Evolutionary conservation across 2,888 invertebrate species (phyloP), one percentile per base, ranked within the genome.

Genomic region (Torymus texanus): DNA sequence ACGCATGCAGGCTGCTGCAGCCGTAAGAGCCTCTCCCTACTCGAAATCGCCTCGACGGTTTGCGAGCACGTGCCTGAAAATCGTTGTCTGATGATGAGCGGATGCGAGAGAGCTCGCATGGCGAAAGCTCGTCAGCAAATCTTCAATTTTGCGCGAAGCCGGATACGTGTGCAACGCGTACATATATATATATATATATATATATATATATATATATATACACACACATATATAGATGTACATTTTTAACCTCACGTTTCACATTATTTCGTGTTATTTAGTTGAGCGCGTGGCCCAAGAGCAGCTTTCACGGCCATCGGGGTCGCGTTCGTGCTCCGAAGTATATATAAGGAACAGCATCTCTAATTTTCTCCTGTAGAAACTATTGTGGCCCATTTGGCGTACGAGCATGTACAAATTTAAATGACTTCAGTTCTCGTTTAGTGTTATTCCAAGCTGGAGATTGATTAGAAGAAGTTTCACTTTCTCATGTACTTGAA

Each of bases 231-330:
- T 2, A 29, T 3, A 29, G 29, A 3, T 2, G 67, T 29, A 29
- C 18, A 75, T 75, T 68, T 75, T 67, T 74, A 67, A 59, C 50
- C 53, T 61, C 75, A 61, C 75, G 75, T 75, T 68, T 67, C 61
- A 55, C 67, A 66, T 75, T 75, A 75, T 75, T 61, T 29, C 61
- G 50, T 29, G 53, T 55, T 75, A 51, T 75, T 66, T 75, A 24
- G 21, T 14, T 18, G 50, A 16, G 16, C 59, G 58, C 18, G 24
- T 16, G 21, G 11, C 29, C 29, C 29, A 29, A 29, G 29, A 29
- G 29, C 14, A 5, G 62, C 66, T 75, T 75, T 75, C 75, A 75
- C 75, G 61, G 11, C 14, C 29, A 29, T 29, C 29, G 4, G 4
- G 29, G 29, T 29, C 29, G 29, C 29, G 4, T 29, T 29, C 75